phyloP scores from a whole-genome alignment of 1,140 invertebrate genomes.

The Oppia nitens region DNA sequence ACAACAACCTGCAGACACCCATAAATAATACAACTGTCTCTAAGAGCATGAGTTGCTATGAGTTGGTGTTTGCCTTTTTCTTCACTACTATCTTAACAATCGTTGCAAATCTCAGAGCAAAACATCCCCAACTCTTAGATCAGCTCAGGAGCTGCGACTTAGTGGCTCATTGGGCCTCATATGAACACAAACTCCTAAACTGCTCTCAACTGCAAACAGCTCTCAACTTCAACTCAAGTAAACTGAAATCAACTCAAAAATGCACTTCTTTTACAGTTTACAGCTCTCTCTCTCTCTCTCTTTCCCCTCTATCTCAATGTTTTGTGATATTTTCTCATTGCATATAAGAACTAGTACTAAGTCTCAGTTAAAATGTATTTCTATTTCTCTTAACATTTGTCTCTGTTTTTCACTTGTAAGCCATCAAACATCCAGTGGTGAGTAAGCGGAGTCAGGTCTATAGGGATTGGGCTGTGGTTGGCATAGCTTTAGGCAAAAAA shows the following conservation, averaged over 20 bases:
- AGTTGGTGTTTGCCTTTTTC: neutral
- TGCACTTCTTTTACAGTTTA: neutral
- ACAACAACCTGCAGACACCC: neutral
- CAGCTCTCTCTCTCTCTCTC: neutral
- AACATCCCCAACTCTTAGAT: neutral
- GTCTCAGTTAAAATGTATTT: too few species aligned
- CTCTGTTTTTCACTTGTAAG: neutral
- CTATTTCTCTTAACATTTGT: too few species aligned
- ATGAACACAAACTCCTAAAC: neutral
- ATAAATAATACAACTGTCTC: neutral
- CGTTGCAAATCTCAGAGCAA: neutral
- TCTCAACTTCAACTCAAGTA: too few species aligned
- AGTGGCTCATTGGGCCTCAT: neutral
- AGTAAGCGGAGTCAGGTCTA: neutral
- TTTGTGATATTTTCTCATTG: too few species aligned
- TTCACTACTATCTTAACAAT: neutral
- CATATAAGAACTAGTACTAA: too few species aligned
- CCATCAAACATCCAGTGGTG: neutral
- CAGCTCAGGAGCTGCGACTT: too few species aligned
- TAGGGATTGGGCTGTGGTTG: neutral
- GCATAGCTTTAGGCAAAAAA: neutral
- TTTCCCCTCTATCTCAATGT: neutral
- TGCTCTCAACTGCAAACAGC: too few species aligned
- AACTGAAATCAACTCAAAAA: too few species aligned
- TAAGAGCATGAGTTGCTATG: neutral